A percentile compares a stretch with the other conserved stretches of the same genome.
These are phyloP conservation scores for Eustalomyia histrio DNA, from an alignment of 2,888 invertebrate species.

Conservation along the genomic window DNA sequence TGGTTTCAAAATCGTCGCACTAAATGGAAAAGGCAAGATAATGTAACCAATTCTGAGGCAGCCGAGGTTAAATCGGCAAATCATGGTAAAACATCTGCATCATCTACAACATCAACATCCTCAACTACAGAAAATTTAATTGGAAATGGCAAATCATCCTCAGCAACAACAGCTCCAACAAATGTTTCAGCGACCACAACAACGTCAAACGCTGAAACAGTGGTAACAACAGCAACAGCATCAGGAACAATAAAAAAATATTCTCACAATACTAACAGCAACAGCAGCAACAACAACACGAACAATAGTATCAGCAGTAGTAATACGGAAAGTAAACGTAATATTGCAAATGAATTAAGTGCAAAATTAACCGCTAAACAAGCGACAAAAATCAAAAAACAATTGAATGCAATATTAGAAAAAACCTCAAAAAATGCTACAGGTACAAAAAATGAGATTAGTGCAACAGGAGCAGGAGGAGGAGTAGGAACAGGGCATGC, in stretches of 20 bases:
- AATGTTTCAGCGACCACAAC: constrained; percentile 64
- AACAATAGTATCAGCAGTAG: constrained; percentile 62
- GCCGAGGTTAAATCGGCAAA: constrained; percentile 81
- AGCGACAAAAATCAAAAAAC: constrained; percentile 78
- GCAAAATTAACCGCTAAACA: constrained; percentile 76
- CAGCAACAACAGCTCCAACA: constrained; percentile 50
- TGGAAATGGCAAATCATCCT: constrained; percentile 25
- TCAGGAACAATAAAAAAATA: constrained; percentile 62
- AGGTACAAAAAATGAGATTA: constrained; percentile 51
- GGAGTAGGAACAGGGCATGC: constrained; percentile 21
- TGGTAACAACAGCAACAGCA: constrained; percentile 48
- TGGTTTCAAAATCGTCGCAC: constrained; percentile 80
- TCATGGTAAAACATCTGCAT: constrained; percentile 53
- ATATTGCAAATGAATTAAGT: constrained; percentile 71
- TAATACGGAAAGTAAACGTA: constrained; percentile 67
- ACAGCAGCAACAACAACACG: constrained; percentile 58
- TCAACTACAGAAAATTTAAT: constrained; percentile 21
- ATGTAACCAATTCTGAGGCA: constrained; percentile 92
- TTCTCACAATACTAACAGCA: constrained; percentile 64
- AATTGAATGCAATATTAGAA: constrained; percentile 74
- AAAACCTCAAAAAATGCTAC: constrained; percentile 71
- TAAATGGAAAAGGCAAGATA: constrained; percentile 93
- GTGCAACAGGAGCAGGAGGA: constrained; percentile 15
- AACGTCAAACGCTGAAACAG: constrained; percentile 52
- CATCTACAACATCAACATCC: constrained; percentile 45